Percentiles rank a stretch among this genome's conserved stretches.
Conservation (phyloP, 2,888 invertebrate genomes). For the Euplexia lucipara region DNA sequence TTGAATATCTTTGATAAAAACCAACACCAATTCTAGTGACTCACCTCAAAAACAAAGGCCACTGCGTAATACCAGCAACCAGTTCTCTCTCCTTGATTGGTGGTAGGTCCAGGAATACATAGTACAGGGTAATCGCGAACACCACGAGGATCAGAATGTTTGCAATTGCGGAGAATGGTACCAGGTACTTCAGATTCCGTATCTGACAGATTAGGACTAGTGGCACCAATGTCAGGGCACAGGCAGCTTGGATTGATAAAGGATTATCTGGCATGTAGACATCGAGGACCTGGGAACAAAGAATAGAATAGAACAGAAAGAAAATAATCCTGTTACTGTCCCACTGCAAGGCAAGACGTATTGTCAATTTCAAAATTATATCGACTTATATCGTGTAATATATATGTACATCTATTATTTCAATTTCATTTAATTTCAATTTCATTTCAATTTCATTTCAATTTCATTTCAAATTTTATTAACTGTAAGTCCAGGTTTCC, state of each 20-base stretch:
- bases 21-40: slow-evolving; percentile 26
- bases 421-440: too few relatives aligned
- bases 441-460: too few relatives aligned
- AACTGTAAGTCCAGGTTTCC: too few relatives aligned
- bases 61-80: slow-evolving; percentile 89
- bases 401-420: too few relatives aligned
- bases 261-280: slow-evolving; percentile 82
- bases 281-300: slow-evolving; percentile 87
- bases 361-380: too few relatives aligned
- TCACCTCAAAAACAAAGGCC: slow-evolving; percentile 96
- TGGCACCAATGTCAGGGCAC: slow-evolving; percentile 93
- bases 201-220: slow-evolving; percentile 94
- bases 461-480: too few relatives aligned
- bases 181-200: slow-evolving; percentile 95
- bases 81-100: slow-evolving; percentile 81
- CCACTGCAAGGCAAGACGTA: too few relatives aligned
- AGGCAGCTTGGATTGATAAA: slow-evolving; percentile 92
- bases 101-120: slow-evolving; percentile 92
- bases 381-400: too few relatives aligned
- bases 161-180: slow-evolving; percentile 97
- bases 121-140: slow-evolving; percentile 95
- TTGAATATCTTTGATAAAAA: background rate
- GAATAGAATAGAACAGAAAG: too few relatives aligned
- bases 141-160: slow-evolving; percentile 95
- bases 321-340: too few relatives aligned